Evolutionary conservation across 1,140 invertebrate genomes (phyloP).

Genomic region (Condylostylus longicornis): DNA sequence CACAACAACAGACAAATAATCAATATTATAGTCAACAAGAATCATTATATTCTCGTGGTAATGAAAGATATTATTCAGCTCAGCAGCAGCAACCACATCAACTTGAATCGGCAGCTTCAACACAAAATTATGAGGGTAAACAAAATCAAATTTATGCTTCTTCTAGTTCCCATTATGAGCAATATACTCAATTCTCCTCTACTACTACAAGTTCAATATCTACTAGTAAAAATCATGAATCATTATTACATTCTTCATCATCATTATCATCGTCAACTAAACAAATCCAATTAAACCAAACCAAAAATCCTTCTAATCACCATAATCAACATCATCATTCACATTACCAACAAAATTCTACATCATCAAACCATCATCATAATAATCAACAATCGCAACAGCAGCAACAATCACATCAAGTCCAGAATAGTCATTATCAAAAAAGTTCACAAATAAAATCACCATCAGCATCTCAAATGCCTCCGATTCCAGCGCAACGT

Average conservation of each 20-base stretch:
- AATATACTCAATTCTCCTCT: conserved; percentile 8
- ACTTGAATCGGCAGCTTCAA: conserved; percentile 8
- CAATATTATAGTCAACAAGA: neutral
- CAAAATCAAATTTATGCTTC: conserved; percentile 30
- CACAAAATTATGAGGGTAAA: conserved; percentile 31
- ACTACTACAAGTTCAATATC: conserved; percentile 23
- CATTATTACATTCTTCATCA: conserved; percentile 3
- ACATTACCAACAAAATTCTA: conserved; percentile 7
- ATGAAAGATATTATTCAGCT: conserved; percentile 5
- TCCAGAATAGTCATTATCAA: conserved; percentile 11
- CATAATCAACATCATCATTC: conserved; percentile 12
- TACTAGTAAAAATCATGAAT: conserved; percentile 18
- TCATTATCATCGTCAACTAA: conserved; percentile 4
- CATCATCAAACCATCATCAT: conserved; percentile 7
- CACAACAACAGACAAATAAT: conserved; percentile 9
- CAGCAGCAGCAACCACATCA: conserved; percentile 6
- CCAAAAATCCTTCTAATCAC: neutral
- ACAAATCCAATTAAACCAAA: conserved; percentile 11
- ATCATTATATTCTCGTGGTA: conserved; percentile 1
- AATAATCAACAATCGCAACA: conserved; percentile 11
- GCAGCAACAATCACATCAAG: conserved; percentile 8
- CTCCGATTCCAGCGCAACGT: conserved; percentile 7
- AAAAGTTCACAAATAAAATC: conserved; percentile 20
- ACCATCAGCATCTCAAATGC: conserved; percentile 8
- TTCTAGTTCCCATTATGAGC: conserved; percentile 16